Evolutionary conservation across 2,888 invertebrate species (phyloP), one percentile per base, ranked within the genome.

Genomic region (Epistrophe grossulariae): DNA sequence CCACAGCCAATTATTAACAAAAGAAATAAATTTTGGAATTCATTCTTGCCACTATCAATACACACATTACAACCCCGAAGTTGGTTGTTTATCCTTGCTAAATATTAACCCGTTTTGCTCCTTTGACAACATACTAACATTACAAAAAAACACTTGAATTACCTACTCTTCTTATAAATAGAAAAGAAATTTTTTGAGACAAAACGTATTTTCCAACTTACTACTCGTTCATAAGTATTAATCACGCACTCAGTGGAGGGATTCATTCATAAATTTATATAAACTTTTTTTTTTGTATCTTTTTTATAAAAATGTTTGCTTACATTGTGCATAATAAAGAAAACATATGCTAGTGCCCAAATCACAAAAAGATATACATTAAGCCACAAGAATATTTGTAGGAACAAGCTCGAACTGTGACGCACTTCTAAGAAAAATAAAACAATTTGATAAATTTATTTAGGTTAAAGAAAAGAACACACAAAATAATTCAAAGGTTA

Each of bases 341-440:
- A 85, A 48, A 91, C 89, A 80, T 90, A 92, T 77, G 91, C 89
- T 59, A 90, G 50, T 50, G 90, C 89, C 98, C 98, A 98, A 84
- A 96, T 92, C 10, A 96, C 94, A 84, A 95, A 95, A 89, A 96
- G 94, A 90, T 96, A 95, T 2, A 95, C 94, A 93, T 99, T 98
- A 89, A 97, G 95, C 93, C 96, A 98, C 72, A 99, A 93, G 64
- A 96, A 94, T 94, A 98, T 97, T 93, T 99, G 98, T 89, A 96
- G 94, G 0, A 95, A 95, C 72, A 97, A 93, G 93, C 94, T 92
- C 5, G 93, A 90, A 5, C 88, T 90, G 59, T 91, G 90, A 9
- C 90, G 90, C 6, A 89, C 84, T 77, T 91, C 92, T 90, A 81
- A 70, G 84, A 74, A 83, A 64, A 50, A 70, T 28, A n/a, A 24